Evolutionary conservation across 2,797 vertebrate genomes (phyloP).

Genomic region (Gastrophryne carolinensis): DNA sequence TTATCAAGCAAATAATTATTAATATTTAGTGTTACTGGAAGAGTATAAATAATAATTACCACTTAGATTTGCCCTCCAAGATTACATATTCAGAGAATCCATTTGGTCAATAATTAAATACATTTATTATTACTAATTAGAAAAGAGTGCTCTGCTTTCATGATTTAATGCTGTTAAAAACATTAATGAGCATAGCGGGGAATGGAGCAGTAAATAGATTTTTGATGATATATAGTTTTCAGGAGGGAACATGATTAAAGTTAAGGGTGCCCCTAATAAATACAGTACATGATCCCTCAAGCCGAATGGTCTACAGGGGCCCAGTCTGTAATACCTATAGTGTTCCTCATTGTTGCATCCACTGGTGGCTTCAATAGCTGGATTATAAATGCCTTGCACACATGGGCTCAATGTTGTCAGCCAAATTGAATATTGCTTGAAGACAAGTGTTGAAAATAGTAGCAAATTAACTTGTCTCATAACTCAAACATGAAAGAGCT

Average conservation of each 20-base stretch:
- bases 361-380: too few relatives aligned
- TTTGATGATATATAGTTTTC: not conserved
- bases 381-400: too few relatives aligned
- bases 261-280: too few relatives aligned
- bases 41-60: not conserved
- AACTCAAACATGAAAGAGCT: too few relatives aligned
- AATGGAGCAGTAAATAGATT: not conserved
- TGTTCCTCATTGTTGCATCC: too few relatives aligned
- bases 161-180: conserved; percentile 9
- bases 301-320: too few relatives aligned
- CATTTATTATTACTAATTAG: conserved; percentile 19
- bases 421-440: too few relatives aligned
- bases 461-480: too few relatives aligned
- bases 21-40: not conserved
- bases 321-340: too few relatives aligned
- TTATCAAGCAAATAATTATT: not conserved
- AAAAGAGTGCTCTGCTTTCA: not conserved
- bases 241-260: not conserved
- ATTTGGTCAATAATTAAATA: not conserved
- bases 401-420: too few relatives aligned
- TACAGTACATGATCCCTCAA: too few relatives aligned
- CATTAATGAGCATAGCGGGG: not conserved
- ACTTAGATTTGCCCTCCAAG: not conserved
- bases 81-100: not conserved
- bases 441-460: too few relatives aligned